phyloP scores from a whole-genome alignment of 2,797 vertebrate genomes.

The Tangara arthus region DNA sequence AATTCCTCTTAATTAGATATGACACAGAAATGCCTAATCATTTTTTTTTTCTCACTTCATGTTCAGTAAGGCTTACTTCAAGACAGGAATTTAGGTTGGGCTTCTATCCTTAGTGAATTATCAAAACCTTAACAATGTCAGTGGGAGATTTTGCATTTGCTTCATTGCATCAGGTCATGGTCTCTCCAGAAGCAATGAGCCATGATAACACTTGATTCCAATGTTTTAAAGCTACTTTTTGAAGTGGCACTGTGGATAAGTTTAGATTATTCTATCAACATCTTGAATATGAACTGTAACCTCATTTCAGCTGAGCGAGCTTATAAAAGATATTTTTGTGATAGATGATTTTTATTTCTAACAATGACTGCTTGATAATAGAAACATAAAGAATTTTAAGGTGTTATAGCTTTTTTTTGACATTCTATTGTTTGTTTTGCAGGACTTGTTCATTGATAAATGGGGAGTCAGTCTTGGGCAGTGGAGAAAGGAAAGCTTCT shows the following conservation, averaged over 20 bases:
- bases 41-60: not conserved
- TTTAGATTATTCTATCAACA: not conserved
- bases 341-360: not conserved
- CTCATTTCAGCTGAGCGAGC: not conserved
- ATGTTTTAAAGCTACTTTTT: not conserved
- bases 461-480: not conserved
- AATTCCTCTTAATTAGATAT: constrained; percentile 10
- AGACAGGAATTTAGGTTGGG: not conserved
- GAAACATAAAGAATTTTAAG: not conserved
- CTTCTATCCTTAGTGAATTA: not conserved
- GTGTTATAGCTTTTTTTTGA: not conserved
- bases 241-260: not conserved
- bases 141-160: not conserved
- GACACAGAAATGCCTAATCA: not conserved
- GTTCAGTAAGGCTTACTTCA: not conserved
- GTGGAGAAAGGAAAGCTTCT: not conserved
- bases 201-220: not conserved
- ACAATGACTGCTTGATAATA: not conserved
- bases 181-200: not conserved
- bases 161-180: not conserved
- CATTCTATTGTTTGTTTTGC: not conserved
- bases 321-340: not conserved
- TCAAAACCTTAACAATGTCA: not conserved
- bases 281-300: not conserved
- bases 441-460: not conserved